phyloP scores from a whole-genome alignment of 64 coral and sea anemone genomes.

The Pocillopora damicornis region DNA sequence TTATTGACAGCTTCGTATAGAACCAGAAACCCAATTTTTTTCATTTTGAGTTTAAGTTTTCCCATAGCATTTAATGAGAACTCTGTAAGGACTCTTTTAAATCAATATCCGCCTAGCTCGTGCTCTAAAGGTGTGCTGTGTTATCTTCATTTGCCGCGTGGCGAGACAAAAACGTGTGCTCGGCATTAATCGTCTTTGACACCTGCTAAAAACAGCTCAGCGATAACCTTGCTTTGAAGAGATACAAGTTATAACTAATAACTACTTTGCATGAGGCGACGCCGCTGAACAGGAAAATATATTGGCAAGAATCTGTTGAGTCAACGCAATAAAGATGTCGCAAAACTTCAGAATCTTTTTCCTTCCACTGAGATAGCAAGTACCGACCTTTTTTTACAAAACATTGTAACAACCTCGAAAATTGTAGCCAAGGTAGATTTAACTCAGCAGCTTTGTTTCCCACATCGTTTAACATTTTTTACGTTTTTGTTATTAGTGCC shows the following conservation, averaged over 20 bases:
- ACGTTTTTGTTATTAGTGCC: constrained; percentile 6
- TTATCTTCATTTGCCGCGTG: neutral
- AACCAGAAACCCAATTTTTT: neutral
- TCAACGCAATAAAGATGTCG: neutral
- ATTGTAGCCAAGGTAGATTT: neutral
- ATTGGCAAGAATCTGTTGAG: neutral
- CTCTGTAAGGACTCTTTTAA: neutral
- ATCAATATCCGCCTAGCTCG: neutral
- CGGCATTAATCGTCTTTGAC: constrained; percentile 13
- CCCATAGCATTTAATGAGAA: neutral
- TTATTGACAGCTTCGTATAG: neutral
- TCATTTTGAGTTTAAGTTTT: neutral
- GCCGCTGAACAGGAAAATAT: neutral
- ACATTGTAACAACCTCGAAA: neutral
- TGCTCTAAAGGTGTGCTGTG: neutral
- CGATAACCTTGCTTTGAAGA: constrained; percentile 21
- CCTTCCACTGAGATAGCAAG: neutral
- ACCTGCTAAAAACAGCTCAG: constrained; percentile 10
- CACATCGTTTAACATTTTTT: constrained; percentile 24
- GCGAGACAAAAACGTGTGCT: constrained; percentile 23
- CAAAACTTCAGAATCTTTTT: neutral
- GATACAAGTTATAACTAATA: neutral
- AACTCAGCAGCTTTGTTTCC: constrained; percentile 26
- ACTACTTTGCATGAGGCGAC: neutral
- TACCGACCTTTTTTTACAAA: neutral